phyloP scores from a whole-genome alignment of 2,888 invertebrate genomes.

The Drosophila colorata region DNA sequence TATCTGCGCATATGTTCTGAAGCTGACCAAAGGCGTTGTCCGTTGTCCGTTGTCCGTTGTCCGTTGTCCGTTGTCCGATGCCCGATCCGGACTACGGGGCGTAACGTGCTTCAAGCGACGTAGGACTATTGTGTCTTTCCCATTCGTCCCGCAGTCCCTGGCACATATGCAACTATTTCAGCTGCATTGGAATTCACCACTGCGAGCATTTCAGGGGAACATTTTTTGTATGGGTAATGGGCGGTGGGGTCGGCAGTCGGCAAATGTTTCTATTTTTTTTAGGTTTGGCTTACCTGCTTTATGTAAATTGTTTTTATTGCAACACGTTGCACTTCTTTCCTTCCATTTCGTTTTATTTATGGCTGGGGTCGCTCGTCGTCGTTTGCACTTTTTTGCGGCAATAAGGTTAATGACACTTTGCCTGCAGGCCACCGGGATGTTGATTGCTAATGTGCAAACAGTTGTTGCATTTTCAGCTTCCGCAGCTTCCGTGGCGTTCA shows the following conservation, averaged over 20 bases:
- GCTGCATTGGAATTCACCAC: slow-evolving; percentile 68
- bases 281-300: slow-evolving; percentile 66
- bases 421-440: slow-evolving; percentile 44
- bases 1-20: slow-evolving; percentile 9
- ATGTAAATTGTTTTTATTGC: slow-evolving; percentile 79
- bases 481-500: slow-evolving; percentile 34
- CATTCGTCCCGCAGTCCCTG: slow-evolving; percentile 25
- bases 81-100: slow-evolving; percentile 21
- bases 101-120: slow-evolving; percentile 36
- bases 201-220: slow-evolving; percentile 16
- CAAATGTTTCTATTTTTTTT: slow-evolving; percentile 31
- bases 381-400: slow-evolving; percentile 56
- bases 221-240: slow-evolving; percentile 11
- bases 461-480: slow-evolving; percentile 39
- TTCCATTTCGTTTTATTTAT: slow-evolving; percentile 35
- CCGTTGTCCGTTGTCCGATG: slow-evolving; percentile 25
- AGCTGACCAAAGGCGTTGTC: slow-evolving; percentile 22
- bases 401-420: slow-evolving; percentile 80
- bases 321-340: slow-evolving; percentile 73
- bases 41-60: no score
- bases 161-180: slow-evolving; percentile 48
- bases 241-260: slow-evolving; percentile 1
- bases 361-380: slow-evolving; percentile 28
- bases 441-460: slow-evolving; percentile 67
- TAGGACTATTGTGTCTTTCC: slow-evolving; percentile 24